Base-by-base conservation (phyloP, 2,888 invertebrate species). In the Pachliopta kotzebuea region DNA sequence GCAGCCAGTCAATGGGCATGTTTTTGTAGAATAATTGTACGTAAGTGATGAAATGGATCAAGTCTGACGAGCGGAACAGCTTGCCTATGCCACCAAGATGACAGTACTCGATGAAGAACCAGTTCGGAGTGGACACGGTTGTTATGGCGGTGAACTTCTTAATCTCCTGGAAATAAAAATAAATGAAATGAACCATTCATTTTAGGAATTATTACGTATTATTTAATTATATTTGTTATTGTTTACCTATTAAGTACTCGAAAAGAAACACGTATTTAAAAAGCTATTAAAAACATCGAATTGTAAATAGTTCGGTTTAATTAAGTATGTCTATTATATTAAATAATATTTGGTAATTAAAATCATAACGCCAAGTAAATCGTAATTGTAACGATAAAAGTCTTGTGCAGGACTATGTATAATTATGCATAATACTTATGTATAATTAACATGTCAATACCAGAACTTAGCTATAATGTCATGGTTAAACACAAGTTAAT, bases 1-100 rank as follows among this genome's bases (percentile, higher is more conserved):
- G 88, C 8, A 99, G 92, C 99, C 99, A 99, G 81, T 99, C 99
- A 0, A 98, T 98, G 0, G 99, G 99, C 88, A 98, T 98, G 78
- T 98, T 98, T 78, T 95, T 95, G 86, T 98, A 97, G 83, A 99
- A 99, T 94, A 99, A 96, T 80, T 99, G 95, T 75, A 99, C 96
- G 85, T 98, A 99, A 71, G 97, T 96, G 50, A 98, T 95, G 68
- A 99, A 92, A 92, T 96, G 95, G 0, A 96, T 95, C 24, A 99
- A 88, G 78, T 98, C 97, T 0, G 95, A 94, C 21, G 97, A 96
- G 77, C 96, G 96, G 85, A 99, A 98, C 92, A 99, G 93, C 92
- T 97, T 97, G 93, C 98, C 98, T 72, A 99, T 99, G 77, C 98
- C 99, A 45, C 99, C 99, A 4, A 98, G 93, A 68, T 96, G 96